A percentile compares a stretch with the other conserved stretches of the same genome.
These are phyloP conservation scores for Stigmatopora nigra DNA, from an alignment of 2,113 vertebrate species.

Conservation along the genomic window DNA sequence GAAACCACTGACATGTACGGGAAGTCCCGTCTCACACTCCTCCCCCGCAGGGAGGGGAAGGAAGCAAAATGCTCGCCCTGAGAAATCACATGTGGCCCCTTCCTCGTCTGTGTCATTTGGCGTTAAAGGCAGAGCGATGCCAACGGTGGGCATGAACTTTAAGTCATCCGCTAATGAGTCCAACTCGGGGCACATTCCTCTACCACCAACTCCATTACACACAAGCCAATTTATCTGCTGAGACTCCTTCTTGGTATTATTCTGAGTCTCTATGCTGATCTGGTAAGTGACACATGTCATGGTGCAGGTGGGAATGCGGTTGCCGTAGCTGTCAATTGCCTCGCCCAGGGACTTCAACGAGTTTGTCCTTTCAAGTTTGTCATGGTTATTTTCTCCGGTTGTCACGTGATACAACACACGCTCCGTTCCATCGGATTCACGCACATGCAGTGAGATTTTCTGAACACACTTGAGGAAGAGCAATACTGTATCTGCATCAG, in stretches of 20 bases:
- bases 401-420: constrained; percentile 86
- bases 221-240: constrained; percentile 87
- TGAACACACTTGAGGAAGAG: constrained; percentile 94
- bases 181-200: constrained; percentile 82
- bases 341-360: constrained; percentile 79
- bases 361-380: constrained; percentile 78
- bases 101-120: constrained; percentile 59
- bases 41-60: constrained; percentile 92
- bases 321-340: constrained; percentile 83
- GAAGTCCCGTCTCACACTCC: constrained; percentile 91
- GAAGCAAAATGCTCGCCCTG: constrained; percentile 93
- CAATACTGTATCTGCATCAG: constrained; percentile 90
- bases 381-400: constrained; percentile 74
- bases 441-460: constrained; percentile 82
- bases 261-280: constrained; percentile 80
- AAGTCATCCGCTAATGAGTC: constrained; percentile 90
- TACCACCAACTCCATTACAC: constrained; percentile 88
- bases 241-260: constrained; percentile 77
- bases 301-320: constrained; percentile 73
- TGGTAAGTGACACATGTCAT: constrained; percentile 89
- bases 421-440: constrained; percentile 83
- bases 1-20: constrained; percentile 96
- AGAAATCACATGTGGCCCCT: constrained; percentile 78
- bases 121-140: constrained; percentile 82
- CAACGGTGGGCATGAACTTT: constrained; percentile 90